phyloP scores from a whole-genome alignment of 1,140 invertebrate species.

The Hermetia illucens region DNA sequence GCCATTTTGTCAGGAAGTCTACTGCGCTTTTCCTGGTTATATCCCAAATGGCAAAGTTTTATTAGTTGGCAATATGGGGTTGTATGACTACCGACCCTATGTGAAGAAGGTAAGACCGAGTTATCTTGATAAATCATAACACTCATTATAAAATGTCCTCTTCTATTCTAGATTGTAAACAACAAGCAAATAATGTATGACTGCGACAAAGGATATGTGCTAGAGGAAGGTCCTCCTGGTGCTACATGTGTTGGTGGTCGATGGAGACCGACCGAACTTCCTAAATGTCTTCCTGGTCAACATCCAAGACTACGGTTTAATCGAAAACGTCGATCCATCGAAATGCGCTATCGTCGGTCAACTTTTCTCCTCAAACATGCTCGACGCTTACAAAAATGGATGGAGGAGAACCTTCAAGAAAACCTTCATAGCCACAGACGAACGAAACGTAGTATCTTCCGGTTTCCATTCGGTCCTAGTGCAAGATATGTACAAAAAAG shows the following conservation, averaged over 20 bases:
- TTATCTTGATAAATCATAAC: background rate
- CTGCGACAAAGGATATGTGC: slow-evolving; percentile 79
- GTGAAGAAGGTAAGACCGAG: slow-evolving; percentile 57
- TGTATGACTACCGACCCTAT: slow-evolving; percentile 94
- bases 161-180: slow-evolving; percentile 45
- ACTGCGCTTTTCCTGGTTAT: slow-evolving; percentile 86
- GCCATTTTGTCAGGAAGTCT: slow-evolving; percentile 79
- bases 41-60: slow-evolving; percentile 84
- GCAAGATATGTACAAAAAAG: no score
- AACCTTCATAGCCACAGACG: background rate
- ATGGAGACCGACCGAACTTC: slow-evolving; percentile 26
- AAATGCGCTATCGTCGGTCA: slow-evolving; percentile 35
- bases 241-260: slow-evolving; percentile 38
- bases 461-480: no score
- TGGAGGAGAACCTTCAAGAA: background rate
- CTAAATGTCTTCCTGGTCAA: slow-evolving; percentile 57
- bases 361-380: slow-evolving; percentile 35
- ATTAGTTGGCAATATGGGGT: slow-evolving; percentile 90
- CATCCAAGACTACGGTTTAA: slow-evolving; percentile 71
- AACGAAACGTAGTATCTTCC: no score
- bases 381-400: slow-evolving; percentile 24
- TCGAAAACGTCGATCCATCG: slow-evolving; percentile 44
- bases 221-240: slow-evolving; percentile 77
- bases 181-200: slow-evolving; percentile 96
- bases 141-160: slow-evolving; percentile 1